These are phyloP conservation scores for Hesperophylax magnus DNA, from an alignment of 1,140 invertebrate genomes.

Conservation along the genomic window DNA sequence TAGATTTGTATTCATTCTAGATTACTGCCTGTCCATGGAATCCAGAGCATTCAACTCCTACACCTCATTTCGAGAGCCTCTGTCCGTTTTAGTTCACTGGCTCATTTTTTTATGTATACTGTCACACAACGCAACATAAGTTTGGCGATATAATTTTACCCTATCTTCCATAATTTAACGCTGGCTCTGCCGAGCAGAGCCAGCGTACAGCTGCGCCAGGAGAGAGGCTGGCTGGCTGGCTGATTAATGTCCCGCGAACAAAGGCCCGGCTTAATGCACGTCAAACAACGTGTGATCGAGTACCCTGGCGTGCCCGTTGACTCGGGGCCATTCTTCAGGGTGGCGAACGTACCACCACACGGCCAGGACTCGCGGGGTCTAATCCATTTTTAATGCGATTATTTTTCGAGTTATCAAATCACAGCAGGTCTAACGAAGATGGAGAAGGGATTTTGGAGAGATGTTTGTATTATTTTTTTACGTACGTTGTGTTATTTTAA, in stretches of 20 bases:
- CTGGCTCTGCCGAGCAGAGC: constrained; percentile 10
- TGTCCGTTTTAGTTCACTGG: too few relatives aligned
- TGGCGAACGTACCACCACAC: neutral
- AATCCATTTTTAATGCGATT: constrained; percentile 27
- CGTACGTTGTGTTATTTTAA: neutral
- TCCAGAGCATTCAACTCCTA: too few relatives aligned
- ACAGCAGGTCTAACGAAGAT: neutral
- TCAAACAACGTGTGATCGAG: constrained; percentile 53
- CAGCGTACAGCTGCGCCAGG: constrained; percentile 14
- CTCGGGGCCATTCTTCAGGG: constrained; percentile 29
- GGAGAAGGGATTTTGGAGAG: neutral
- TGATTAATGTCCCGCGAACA: constrained; percentile 52
- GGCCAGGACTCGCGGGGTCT: neutral
- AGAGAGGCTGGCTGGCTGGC: neutral
- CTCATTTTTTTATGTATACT: too few relatives aligned
- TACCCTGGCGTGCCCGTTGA: constrained; percentile 38
- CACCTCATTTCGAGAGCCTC: too few relatives aligned
- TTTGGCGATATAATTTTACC: neutral
- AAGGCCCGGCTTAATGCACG: constrained; percentile 43
- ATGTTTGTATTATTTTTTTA: neutral
- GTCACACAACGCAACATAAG: too few relatives aligned
- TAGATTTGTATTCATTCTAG: too few relatives aligned
- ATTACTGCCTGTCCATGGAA: too few relatives aligned
- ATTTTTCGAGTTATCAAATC: constrained; percentile 13
- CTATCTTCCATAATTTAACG: constrained; percentile 27